Percentiles rank a stretch among this genome's conserved stretches.
Conservation (phyloP, 1,140 invertebrate species). For the Drosophila pallidifrons region DNA sequence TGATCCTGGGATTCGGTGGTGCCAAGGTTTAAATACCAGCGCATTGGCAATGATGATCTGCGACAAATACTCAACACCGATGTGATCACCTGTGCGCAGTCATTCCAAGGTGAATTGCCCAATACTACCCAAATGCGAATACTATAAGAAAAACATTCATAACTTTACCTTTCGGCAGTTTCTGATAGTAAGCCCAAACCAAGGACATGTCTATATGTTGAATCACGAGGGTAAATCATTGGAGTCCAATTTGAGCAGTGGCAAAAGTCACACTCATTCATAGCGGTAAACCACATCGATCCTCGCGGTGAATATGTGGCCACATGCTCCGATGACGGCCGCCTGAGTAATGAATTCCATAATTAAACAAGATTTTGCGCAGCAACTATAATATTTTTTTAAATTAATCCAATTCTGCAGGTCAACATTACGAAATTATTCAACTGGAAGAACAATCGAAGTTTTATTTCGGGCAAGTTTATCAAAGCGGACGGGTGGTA, state of each 20-base stretch:
- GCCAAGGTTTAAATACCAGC: slow-evolving; percentile 96
- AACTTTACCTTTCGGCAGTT: slow-evolving; percentile 87
- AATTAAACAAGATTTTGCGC: neutral
- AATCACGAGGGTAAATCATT: slow-evolving; percentile 97
- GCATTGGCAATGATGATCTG: slow-evolving; percentile 93
- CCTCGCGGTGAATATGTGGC: slow-evolving; percentile 89
- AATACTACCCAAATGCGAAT: neutral
- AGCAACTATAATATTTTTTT: neutral
- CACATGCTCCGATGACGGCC: slow-evolving; percentile 98
- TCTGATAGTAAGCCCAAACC: slow-evolving; percentile 95
- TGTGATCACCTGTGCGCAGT: slow-evolving; percentile 91
- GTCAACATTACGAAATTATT: slow-evolving; percentile 92
- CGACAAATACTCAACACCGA: slow-evolving; percentile 94
- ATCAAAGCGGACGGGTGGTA: slow-evolving; percentile 91
- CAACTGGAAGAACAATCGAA: slow-evolving; percentile 92
- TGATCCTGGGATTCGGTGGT: slow-evolving; percentile 87
- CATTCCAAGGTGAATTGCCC: slow-evolving; percentile 92
- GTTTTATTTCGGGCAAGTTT: slow-evolving; percentile 91
- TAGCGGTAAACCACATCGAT: slow-evolving; percentile 97
- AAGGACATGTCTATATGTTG: slow-evolving; percentile 94
- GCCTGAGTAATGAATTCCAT: slow-evolving; percentile 86
- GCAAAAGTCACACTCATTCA: slow-evolving; percentile 91
- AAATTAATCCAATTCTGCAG: slow-evolving; percentile 38
- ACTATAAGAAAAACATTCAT: neutral
- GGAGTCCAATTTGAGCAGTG: slow-evolving; percentile 85